Percentiles rank a stretch among this genome's conserved stretches.
Conservation (phyloP, 37 sponge, comb jelly and placozoan species). For the Cladorhizidae sp. region DNA sequence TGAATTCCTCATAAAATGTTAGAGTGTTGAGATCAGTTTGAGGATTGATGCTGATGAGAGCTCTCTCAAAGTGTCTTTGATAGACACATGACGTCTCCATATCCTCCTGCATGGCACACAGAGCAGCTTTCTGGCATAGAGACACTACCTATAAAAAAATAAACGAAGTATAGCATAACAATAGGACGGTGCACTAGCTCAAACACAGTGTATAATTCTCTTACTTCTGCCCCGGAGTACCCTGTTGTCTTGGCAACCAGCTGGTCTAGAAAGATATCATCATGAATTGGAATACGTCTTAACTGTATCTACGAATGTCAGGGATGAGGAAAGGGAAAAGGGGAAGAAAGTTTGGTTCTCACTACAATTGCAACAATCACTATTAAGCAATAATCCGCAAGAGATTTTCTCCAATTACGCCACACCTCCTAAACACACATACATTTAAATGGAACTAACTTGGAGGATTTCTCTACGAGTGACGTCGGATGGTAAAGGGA, state of each 20-base stretch:
- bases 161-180: no score
- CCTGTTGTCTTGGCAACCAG: slow-evolving; percentile 59
- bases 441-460: no score
- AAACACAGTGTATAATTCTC: no score
- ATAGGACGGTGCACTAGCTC: no score
- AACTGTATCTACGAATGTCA: slow-evolving; percentile 65
- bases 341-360: no score
- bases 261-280: slow-evolving; percentile 59
- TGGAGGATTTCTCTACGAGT: slow-evolving; percentile 88
- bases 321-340: not conserved
- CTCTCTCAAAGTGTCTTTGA: slow-evolving; percentile 59
- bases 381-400: no score
- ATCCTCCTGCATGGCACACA: slow-evolving; percentile 80
- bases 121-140: slow-evolving; percentile 89
- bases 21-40: slow-evolving; percentile 60
- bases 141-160: slow-evolving; percentile 71
- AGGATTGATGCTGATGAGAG: slow-evolving; percentile 62
- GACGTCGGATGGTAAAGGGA: slow-evolving; percentile 84
- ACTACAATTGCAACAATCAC: no score
- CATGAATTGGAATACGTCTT: slow-evolving; percentile 53
- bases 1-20: slow-evolving; percentile 65
- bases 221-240: slow-evolving; percentile 95
- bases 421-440: no score
- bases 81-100: slow-evolving; percentile 32
- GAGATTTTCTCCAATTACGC: no score